phyloP scores from a whole-genome alignment of 2,113 vertebrate genomes.

The Chaetura pelagica region DNA sequence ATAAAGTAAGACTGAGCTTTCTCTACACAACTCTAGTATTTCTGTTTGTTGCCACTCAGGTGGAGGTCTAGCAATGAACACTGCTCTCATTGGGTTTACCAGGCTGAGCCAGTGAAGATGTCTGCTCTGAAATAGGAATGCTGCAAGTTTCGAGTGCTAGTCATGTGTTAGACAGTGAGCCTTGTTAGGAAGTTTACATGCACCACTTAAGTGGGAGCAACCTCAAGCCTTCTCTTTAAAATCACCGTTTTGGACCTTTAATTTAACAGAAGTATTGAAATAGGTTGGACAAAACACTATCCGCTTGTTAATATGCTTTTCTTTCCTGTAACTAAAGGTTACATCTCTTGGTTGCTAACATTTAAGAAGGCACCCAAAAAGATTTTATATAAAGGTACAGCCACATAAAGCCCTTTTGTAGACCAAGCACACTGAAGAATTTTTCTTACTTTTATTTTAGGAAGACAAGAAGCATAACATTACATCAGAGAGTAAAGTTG shows the following conservation, averaged over 20 bases:
- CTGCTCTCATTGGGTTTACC: neutral
- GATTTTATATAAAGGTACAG: neutral
- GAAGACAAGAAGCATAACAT: neutral
- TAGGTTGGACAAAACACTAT: neutral
- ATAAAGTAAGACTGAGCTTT: neutral
- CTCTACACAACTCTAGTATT: rapidly evolving
- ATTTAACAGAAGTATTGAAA: neutral
- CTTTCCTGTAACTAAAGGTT: neutral
- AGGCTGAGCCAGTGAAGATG: neutral
- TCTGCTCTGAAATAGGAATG: neutral
- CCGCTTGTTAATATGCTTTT: neutral
- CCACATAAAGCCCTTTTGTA: neutral
- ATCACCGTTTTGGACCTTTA: neutral
- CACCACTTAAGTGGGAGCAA: neutral
- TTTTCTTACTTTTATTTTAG: neutral
- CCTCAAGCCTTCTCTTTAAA: neutral
- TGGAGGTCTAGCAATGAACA: neutral
- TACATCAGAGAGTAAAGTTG: neutral
- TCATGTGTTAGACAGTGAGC: neutral
- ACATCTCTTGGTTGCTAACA: neutral
- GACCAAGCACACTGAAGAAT: neutral
- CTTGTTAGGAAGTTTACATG: neutral
- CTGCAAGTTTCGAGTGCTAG: neutral
- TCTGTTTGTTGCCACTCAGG: neutral
- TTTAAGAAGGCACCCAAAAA: neutral